These are phyloP conservation scores for Drosophila baimaii DNA, from an alignment of 1,140 invertebrate genomes.

Conservation along the genomic window DNA sequence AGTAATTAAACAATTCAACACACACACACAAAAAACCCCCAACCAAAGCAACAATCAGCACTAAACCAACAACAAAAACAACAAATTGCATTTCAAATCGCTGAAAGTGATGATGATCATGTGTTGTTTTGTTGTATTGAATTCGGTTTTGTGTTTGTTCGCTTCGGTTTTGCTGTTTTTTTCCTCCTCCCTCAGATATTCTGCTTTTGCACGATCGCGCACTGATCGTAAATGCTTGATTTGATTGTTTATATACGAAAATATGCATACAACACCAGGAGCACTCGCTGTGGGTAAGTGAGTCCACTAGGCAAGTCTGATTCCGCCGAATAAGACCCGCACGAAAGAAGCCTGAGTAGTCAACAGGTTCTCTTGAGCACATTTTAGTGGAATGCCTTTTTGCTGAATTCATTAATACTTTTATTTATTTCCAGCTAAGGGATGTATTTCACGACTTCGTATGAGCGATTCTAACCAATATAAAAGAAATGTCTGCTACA, in stretches of 20 bases:
- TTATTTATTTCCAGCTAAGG: neutral
- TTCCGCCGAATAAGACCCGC: conserved; percentile 12
- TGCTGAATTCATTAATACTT: conserved; percentile 8
- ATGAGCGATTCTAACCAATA: neutral
- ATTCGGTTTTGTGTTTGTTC: conserved; percentile 49
- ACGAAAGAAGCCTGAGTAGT: conserved; percentile 2
- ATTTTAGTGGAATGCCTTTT: conserved; percentile 12
- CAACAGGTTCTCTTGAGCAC: conserved; percentile 28
- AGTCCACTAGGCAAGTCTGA: conserved; percentile 6
- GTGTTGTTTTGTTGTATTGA: conserved; percentile 41
- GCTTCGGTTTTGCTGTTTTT: conserved; percentile 27
- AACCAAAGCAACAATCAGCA: conserved; percentile 30
- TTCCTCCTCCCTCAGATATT: conserved; percentile 24
- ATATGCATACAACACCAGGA: conserved; percentile 62
- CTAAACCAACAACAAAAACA: conserved; percentile 27
- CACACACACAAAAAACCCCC: conserved; percentile 25
- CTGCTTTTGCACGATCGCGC: conserved; percentile 61
- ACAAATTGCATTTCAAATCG: conserved; percentile 59
- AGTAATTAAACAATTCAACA: conserved; percentile 61
- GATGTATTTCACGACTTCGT: conserved; percentile 5
- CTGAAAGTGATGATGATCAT: conserved; percentile 68
- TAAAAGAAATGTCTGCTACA: neutral
- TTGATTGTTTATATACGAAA: conserved; percentile 76
- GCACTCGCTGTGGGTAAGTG: conserved; percentile 48
- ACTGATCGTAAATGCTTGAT: conserved; percentile 75